phyloP scores from a whole-genome alignment of 2,113 vertebrate genomes.

The Cricetomys ansorgei region DNA sequence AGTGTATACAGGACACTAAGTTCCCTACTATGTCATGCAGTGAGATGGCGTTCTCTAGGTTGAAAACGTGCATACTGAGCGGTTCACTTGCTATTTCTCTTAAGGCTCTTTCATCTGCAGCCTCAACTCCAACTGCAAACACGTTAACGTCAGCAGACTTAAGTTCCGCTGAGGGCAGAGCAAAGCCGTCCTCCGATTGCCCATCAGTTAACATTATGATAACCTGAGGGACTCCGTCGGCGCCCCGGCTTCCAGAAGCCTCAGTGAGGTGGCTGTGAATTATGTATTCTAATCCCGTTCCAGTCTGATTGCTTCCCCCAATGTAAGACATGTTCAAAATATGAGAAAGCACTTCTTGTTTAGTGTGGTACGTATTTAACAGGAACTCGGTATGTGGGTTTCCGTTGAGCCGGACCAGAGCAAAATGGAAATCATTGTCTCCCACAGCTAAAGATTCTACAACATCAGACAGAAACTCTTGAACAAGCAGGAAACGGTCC shows the following conservation, averaged over 20 bases:
- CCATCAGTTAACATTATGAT: slow-evolving; percentile 92
- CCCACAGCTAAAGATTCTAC: slow-evolving; percentile 90
- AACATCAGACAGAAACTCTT: slow-evolving; percentile 92
- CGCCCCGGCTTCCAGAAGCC: slow-evolving; percentile 91
- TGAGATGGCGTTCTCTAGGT: slow-evolving; percentile 90
- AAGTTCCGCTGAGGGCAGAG: slow-evolving; percentile 87
- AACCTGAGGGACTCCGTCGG: slow-evolving; percentile 89
- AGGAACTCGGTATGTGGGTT: slow-evolving; percentile 92
- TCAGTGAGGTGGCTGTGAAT: slow-evolving; percentile 88
- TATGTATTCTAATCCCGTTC: slow-evolving; percentile 92
- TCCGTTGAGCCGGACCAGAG: slow-evolving; percentile 92
- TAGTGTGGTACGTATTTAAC: slow-evolving; percentile 89
- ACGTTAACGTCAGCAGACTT: slow-evolving; percentile 88
- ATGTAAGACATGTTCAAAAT: slow-evolving; percentile 89
- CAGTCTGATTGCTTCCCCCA: slow-evolving; percentile 89
- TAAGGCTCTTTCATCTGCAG: slow-evolving; percentile 89
- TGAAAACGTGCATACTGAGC: slow-evolving; percentile 88
- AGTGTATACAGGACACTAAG: slow-evolving; percentile 89
- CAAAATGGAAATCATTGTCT: slow-evolving; percentile 91
- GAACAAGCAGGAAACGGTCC: slow-evolving; percentile 92
- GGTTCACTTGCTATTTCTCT: slow-evolving; percentile 91
- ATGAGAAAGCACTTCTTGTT: slow-evolving; percentile 89
- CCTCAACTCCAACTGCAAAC: slow-evolving; percentile 92
- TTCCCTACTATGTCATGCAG: slow-evolving; percentile 91
- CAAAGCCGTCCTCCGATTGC: slow-evolving; percentile 88